Percentiles rank a stretch among this genome's conserved stretches.
phyloP scores from a whole-genome alignment of 2,888 invertebrate species.

The Scaptomyza reducta region DNA sequence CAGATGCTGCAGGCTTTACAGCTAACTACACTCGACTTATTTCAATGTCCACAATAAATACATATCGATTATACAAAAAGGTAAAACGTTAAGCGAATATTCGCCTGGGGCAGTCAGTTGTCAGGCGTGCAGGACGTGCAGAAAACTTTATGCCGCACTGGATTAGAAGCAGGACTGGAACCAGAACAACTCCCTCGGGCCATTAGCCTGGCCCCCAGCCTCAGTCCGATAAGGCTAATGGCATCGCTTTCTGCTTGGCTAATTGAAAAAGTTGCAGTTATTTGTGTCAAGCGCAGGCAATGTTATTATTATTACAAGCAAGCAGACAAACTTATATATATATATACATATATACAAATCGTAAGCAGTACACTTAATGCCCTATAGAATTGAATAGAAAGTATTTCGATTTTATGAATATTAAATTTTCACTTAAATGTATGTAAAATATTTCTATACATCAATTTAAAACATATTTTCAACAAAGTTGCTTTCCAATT shows the following conservation, averaged over 20 bases:
- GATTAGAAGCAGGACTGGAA: slow-evolving; percentile 17
- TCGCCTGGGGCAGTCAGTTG: slow-evolving; percentile 60
- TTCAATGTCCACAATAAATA: slow-evolving; percentile 65
- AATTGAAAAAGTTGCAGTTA: slow-evolving; percentile 74
- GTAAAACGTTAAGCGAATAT: slow-evolving; percentile 11
- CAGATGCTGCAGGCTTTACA: slow-evolving; percentile 2
- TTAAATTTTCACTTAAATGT: too few species aligned
- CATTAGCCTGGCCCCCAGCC: slow-evolving; percentile 41
- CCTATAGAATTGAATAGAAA: too few species aligned
- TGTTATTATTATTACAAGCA: slow-evolving; percentile 23
- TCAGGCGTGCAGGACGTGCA: slow-evolving; percentile 59
- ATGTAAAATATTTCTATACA: too few species aligned
- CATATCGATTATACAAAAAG: slow-evolving; percentile 62
- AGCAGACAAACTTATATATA: neutral
- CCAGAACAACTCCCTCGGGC: slow-evolving; percentile 44
- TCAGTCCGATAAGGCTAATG: slow-evolving; percentile 57
- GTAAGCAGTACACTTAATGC: neutral
- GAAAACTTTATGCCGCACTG: slow-evolving; percentile 56
- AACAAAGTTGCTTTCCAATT: neutral
- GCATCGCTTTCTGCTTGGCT: slow-evolving; percentile 29
- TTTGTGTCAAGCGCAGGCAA: slow-evolving; percentile 31
- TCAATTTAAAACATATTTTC: neutral
- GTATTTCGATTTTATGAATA: too few species aligned
- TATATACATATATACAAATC: neutral
- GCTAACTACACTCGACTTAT: slow-evolving; percentile 24